Base-by-base conservation (phyloP, 2,113 vertebrate genomes). In the Hymenochirus boettgeri region DNA sequence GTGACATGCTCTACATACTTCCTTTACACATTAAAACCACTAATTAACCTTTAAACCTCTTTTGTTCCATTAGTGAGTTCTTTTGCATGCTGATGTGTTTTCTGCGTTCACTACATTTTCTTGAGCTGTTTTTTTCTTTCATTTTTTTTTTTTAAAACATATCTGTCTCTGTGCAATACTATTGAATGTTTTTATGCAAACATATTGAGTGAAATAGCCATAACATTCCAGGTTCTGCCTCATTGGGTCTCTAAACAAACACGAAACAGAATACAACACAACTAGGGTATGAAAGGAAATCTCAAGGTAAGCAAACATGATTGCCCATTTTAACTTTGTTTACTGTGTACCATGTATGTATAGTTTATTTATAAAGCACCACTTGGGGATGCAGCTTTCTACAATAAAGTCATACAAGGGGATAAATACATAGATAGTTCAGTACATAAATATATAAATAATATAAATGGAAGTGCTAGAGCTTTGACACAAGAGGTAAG, bases 181-280 rank as follows among this genome's bases (percentile, higher is more conserved):
- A n/a, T n/a, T n/a, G n/a, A n/a, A n/a, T n/a, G n/a, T n/a, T 64
- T 84, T 74, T 89, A 82, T 91, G 86, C 82, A 91, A 93, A 85
- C 60, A 81, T 85, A 88, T 92, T 96, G 93, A 98, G 92, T 88
- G 88, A 93, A 91, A 91, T 90, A 97, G 95, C 88, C 88, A 12
- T 97, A 91, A 97, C 90, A 93, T 98, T 98, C 88, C 96, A 98
- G 96, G 93, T 98, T 97, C 92, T 97, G 96, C 95, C 96, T 98
- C 92, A 97, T 98, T 96, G 96, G 96, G 92, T 98, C 96, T 91
- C 94, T 98, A 93, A 97, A 91, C 94, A 98, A 98, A 97, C 96
- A 97, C 83, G 96, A 97, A 86, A 94, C 94, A 89, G 96, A 98
- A 83, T 97, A 97, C 96, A 98, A 96, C 93, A 98, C 96, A 86